Conservation (phyloP, 92 coral and sea anemone species). For the Heliopora coerulea region DNA sequence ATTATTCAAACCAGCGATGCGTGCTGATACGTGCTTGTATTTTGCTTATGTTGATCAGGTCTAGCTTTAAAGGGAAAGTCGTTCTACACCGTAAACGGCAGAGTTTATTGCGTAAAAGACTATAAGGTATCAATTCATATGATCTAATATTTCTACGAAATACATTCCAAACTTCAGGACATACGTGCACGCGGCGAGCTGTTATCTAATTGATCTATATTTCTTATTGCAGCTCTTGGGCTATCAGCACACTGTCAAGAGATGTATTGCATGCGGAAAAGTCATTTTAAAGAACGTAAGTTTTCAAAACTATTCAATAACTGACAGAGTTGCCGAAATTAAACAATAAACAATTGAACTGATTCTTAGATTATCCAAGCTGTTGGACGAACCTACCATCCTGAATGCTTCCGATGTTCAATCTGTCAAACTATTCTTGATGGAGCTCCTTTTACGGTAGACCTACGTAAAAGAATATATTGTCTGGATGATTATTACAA, state of each 20-base stretch:
- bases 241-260: slow-evolving; percentile 41
- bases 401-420: slow-evolving; percentile 70
- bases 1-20: neutral
- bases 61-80: slow-evolving; percentile 47
- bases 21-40: neutral
- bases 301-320: neutral
- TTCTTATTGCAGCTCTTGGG: slow-evolving; percentile 48
- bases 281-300: slow-evolving; percentile 52
- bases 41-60: neutral
- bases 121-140: slow-evolving; percentile 51
- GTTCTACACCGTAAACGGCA: slow-evolving; percentile 65
- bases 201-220: neutral
- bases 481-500: slow-evolving; percentile 79
- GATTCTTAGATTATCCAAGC: slow-evolving; percentile 57
- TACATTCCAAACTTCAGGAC: no score
- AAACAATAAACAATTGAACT: slow-evolving; percentile 11
- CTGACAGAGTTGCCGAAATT: neutral
- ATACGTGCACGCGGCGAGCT: no score
- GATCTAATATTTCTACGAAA: no score
- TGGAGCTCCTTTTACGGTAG: slow-evolving; percentile 68
- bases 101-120: slow-evolving; percentile 70
- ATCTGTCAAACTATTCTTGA: slow-evolving; percentile 68
- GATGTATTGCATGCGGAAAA: slow-evolving; percentile 65
- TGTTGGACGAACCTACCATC: slow-evolving; percentile 69
- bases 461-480: slow-evolving; percentile 55